Evolutionary conservation across 1,140 invertebrate species (phyloP).

Genomic region (Drosophila pectinifera): DNA sequence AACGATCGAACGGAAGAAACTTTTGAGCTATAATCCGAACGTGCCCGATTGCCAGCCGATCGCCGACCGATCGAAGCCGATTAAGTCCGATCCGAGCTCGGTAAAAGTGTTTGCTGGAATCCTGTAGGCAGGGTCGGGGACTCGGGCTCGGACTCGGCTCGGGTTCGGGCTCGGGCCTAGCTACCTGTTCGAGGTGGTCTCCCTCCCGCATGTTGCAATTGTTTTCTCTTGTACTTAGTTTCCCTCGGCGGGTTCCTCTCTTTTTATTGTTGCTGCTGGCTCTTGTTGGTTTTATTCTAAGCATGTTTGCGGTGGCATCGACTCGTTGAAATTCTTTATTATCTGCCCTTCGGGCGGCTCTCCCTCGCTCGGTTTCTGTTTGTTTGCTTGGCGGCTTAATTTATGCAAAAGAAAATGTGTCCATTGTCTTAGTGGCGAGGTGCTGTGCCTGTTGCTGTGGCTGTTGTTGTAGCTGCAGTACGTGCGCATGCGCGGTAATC

Average conservation of each 20-base stretch:
- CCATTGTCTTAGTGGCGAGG: slow-evolving; percentile 64
- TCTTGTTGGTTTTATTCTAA: slow-evolving; percentile 73
- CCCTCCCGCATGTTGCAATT: slow-evolving; percentile 63
- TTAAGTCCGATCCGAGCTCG: neutral
- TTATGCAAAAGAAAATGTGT: slow-evolving; percentile 75
- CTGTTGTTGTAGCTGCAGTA: slow-evolving; percentile 39
- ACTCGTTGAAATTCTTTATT: slow-evolving; percentile 57
- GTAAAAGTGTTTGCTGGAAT: slow-evolving; percentile 39
- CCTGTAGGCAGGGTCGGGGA: slow-evolving; percentile 28
- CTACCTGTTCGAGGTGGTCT: slow-evolving; percentile 45
- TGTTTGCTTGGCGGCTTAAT: slow-evolving; percentile 68
- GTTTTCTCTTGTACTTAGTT: slow-evolving; percentile 29
- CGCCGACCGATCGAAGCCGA: slow-evolving; percentile 4
- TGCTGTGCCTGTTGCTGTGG: slow-evolving; percentile 11
- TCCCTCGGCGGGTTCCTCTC: slow-evolving; percentile 30
- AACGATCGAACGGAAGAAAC: slow-evolving; percentile 69
- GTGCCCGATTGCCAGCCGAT: slow-evolving; percentile 24
- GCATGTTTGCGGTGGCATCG: slow-evolving; percentile 68
- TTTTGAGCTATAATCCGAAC: slow-evolving; percentile 41
- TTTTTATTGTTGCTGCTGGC: slow-evolving; percentile 30
- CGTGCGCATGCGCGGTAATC: slow-evolving; percentile 81
- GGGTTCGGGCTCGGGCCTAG: neutral
- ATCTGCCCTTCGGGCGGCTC: slow-evolving; percentile 39
- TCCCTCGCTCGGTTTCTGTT: slow-evolving; percentile 15
- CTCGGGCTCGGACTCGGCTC: neutral